Base-by-base conservation (phyloP, 2,888 invertebrate genomes). In the Agapostemon virescens region DNA sequence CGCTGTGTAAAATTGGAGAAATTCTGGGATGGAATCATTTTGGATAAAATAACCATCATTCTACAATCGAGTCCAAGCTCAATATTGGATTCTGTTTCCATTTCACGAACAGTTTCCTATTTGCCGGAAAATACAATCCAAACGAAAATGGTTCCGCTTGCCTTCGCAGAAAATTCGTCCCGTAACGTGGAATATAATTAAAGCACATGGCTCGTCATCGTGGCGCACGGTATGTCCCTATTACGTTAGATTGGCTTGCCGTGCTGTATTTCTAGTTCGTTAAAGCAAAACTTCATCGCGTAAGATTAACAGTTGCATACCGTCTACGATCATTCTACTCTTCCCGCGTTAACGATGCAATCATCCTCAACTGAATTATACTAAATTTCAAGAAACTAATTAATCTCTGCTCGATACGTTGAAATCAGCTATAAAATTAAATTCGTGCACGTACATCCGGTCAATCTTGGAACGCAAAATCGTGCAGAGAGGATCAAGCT, bases 241-340 rank as follows among this genome's bases (percentile, higher is more conserved):
- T 76, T 74, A 74, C 63, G 80, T 69, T 61, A 66, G 58, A 45
- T 69, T 73, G 61, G 72, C 68, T 67, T 13, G 78, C 70, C 61
- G 49, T 74, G 68, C 68, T 83, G 81, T 81, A 80, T 67, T 70
- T 77, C 74, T 75, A 61, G 77, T 80, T 84, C 84, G 77, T 84
- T 84, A 83, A 73, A 81, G 61, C 61, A 30, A 70, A 79, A 64
- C 49, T 58, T 64, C 61, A 68, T 26, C 74, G 70, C 75, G 73
- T 6, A 52, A 74, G 75, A 78, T 76, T 84, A 78, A 78, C 81
- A 73, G 74, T 77, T n/a, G 49, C n/a, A n/a, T n/a, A 17, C 36
- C 69, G 52, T 52, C 58, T 55, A n/a, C 42, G 42, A 33, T 7
- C 33, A 61, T 52, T 42, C 36, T 15, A n/a, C 23, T 55, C 38